Conservation (phyloP, 1,140 invertebrate species). For the Penaeus japonicus region DNA sequence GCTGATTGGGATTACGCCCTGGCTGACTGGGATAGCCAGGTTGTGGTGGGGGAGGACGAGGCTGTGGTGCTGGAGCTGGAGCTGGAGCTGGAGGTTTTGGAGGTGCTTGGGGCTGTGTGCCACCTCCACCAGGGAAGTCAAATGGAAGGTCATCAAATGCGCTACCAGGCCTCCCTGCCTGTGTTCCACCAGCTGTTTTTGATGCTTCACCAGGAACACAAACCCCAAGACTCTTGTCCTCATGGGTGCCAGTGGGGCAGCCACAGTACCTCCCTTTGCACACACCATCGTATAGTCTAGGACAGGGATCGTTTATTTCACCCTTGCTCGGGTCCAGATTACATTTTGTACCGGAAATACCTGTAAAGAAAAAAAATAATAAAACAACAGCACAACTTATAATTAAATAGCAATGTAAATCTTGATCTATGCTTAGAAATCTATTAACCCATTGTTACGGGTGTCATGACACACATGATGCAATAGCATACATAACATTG, state of each 20-base stretch:
- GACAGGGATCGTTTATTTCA: conserved; percentile 47
- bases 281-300: conserved; percentile 43
- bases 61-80: conserved; percentile 24
- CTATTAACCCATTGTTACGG: too few relatives aligned
- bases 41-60: conserved; percentile 14
- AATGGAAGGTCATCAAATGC: conserved; percentile 44
- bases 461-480: too few relatives aligned
- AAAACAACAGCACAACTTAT: conserved; percentile 24
- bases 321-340: conserved; percentile 50
- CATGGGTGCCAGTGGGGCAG: conserved; percentile 48
- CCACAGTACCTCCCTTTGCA: conserved; percentile 44
- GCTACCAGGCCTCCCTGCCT: neutral
- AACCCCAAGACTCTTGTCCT: conserved; percentile 38
- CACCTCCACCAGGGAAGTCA: conserved; percentile 30
- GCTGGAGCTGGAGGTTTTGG: neutral
- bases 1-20: conserved; percentile 21
- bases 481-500: too few relatives aligned
- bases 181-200: neutral
- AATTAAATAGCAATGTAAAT: too few relatives aligned
- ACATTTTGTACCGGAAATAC: conserved; percentile 46
- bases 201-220: conserved; percentile 38
- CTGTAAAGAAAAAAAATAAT: conserved; percentile 25
- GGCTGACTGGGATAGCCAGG: conserved; percentile 10
- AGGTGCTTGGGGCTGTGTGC: neutral
- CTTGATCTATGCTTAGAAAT: too few relatives aligned